Evolutionary conservation across 2,888 invertebrate species (phyloP), one percentile per base, ranked within the genome.

Genomic region (Marasmarcha lunaedactyla): DNA sequence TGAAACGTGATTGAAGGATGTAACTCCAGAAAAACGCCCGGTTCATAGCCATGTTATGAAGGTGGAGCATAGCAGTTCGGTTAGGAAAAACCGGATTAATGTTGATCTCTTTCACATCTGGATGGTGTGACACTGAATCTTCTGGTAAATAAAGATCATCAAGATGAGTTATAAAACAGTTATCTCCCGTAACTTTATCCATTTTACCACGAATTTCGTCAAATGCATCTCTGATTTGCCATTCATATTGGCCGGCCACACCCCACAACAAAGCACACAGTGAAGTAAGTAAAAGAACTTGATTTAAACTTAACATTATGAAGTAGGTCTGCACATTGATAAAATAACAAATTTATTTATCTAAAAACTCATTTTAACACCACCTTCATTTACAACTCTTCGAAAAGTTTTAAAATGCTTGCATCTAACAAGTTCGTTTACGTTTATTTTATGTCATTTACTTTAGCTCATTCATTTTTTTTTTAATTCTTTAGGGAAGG

Each of bases 11-110:
- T 63, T 96, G 96, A 0, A 96, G 86, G 42, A 96, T 94, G 53
- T 95, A 97, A 69, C 95, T 95, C 92, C 94, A 97, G 71, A 94
- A 98, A 71, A 97, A 98, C 1, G 97, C 95, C 52, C 98, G 84
- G 66, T 92, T 96, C 64, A 97, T 84, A n/a, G 97, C 98, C 90
- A 97, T 91, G 69, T 98, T 98, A 69, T 98, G 97, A 42, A 97
- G 79, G 79, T 98, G 97, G 41, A 97, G 78, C 53, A 98, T 73
- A 14, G 93, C 93, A 0, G 98, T 97, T 55, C 98, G 88, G 77
- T 98, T 98, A 0, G 95, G 95, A 58, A 95, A 95, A 38, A 97
- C 89, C 7, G 97, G 94, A 81, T 97, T 96, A 40, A 96, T 93
- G 58, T 96, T 95, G 45, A 97, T 90, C 61, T 97, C 94, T 70